phyloP scores from a whole-genome alignment of 2,113 vertebrate species.

The Xiphorhynchus elegans region DNA sequence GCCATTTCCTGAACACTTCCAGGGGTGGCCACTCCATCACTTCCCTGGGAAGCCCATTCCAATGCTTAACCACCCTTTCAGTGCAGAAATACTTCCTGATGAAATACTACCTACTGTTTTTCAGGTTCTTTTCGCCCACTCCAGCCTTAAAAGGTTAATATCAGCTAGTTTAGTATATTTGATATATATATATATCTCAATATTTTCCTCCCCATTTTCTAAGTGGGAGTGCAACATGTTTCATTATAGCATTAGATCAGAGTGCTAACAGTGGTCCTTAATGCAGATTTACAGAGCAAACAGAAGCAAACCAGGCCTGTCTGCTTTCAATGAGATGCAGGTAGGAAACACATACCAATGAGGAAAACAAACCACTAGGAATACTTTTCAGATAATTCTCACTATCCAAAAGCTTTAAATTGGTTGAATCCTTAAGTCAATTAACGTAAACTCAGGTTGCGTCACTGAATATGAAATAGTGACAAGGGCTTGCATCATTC shows the following conservation, averaged over 20 bases:
- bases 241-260: not conserved
- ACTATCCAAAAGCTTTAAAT: not conserved
- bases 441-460: not conserved
- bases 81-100: not conserved
- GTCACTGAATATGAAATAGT: not conserved
- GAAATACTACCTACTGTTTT: not conserved
- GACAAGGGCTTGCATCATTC: not conserved
- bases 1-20: not conserved
- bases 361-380: not conserved
- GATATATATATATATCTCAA: not conserved
- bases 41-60: not conserved
- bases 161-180: not conserved
- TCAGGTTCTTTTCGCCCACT: not conserved
- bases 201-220: not conserved
- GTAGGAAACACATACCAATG: not conserved
- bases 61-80: not conserved
- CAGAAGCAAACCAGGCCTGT: not conserved
- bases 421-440: not conserved
- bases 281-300: not conserved
- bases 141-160: not conserved
- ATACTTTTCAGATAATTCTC: not conserved
- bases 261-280: not conserved
- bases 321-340: not conserved
- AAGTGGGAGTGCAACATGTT: not conserved
- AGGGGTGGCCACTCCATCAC: not conserved